Percentiles rank a stretch among this genome's conserved stretches.
Evolutionary conservation across 2,113 vertebrate species (phyloP).

Genomic region (Hippotragus niger): DNA sequence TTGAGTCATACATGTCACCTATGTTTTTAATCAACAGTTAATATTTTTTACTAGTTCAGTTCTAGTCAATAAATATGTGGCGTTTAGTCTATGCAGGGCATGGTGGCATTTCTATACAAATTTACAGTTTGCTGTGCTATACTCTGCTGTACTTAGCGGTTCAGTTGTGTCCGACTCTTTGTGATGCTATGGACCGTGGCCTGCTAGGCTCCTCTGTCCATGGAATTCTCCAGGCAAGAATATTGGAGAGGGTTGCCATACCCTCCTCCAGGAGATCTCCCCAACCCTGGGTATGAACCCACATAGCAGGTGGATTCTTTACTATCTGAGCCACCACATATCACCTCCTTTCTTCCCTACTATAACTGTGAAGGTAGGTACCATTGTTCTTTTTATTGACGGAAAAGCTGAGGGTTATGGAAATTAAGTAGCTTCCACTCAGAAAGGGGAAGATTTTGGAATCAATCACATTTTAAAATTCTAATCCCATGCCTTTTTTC

Average conservation of each 20-base stretch:
- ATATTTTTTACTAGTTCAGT: not conserved
- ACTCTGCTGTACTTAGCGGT: not conserved
- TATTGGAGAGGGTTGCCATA: not conserved
- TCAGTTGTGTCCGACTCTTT: not conserved
- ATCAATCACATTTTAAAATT: not conserved
- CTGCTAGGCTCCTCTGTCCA: not conserved
- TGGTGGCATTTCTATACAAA: not conserved
- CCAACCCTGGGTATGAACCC: not conserved
- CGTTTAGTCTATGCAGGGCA: not conserved
- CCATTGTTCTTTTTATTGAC: not conserved
- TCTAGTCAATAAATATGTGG: not conserved
- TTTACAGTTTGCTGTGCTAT: not conserved
- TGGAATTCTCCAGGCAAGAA: not conserved
- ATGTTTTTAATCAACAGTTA: not conserved
- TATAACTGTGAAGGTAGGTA: not conserved
- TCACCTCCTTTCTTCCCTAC: not conserved
- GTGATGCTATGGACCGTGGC: not conserved
- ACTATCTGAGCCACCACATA: not conserved
- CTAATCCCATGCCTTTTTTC: not conserved
- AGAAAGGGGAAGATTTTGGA: not conserved
- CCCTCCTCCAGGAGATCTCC: not conserved
- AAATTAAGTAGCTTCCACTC: not conserved
- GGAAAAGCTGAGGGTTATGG: not conserved
- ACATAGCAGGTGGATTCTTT: not conserved
- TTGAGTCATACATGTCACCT: not conserved